These are phyloP conservation scores for Temnothorax longispinosus DNA, from an alignment of 1,140 invertebrate genomes.

Conservation along the genomic window DNA sequence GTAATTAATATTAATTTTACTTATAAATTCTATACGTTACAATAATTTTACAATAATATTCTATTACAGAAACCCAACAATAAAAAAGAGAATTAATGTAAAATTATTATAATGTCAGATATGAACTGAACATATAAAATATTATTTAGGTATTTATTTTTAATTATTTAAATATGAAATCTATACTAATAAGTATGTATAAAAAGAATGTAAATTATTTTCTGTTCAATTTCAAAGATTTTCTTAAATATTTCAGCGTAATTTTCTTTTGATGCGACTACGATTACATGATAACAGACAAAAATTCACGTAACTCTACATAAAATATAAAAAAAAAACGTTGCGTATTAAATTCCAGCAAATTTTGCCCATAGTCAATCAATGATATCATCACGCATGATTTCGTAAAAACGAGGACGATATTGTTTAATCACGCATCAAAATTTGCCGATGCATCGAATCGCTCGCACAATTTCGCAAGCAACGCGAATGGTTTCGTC, in stretches of 20 bases:
- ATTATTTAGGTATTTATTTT: background rate
- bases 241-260: background rate
- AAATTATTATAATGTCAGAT: background rate
- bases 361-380: background rate
- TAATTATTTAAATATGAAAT: slow-evolving; percentile 2
- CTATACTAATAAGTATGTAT: background rate
- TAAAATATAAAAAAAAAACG: background rate
- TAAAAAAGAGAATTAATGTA: too few relatives aligned
- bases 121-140: background rate
- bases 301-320: background rate
- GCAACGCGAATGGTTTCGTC: background rate
- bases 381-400: background rate
- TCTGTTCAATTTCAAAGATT: background rate
- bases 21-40: background rate
- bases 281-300: too few relatives aligned
- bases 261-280: background rate
- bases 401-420: background rate
- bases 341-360: background rate
- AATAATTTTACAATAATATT: background rate
- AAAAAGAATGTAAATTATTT: background rate
- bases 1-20: background rate
- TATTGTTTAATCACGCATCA: slow-evolving; percentile 37
- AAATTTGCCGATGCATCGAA: slow-evolving; percentile 43
- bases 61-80: too few relatives aligned
- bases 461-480: slow-evolving; percentile 42